phyloP scores from a whole-genome alignment of 2,888 invertebrate species.

The Chrysotoxum bicinctum region DNA sequence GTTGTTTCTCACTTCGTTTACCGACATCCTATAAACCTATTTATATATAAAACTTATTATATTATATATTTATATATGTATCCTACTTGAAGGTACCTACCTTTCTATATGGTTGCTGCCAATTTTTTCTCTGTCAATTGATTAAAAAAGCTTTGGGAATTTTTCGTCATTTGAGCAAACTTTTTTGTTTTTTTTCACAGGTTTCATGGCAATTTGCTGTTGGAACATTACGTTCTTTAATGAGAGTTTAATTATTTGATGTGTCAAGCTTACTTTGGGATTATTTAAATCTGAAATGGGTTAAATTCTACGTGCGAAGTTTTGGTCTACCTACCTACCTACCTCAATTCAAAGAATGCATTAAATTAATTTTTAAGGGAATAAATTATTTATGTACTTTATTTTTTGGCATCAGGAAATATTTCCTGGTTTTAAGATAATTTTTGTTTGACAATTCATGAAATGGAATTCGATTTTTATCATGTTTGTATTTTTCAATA shows the following conservation, averaged over 20 bases:
- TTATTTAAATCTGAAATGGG: constrained; percentile 16
- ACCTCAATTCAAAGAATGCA: neutral
- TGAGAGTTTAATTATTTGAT: constrained; percentile 61
- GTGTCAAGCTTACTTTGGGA: constrained; percentile 36
- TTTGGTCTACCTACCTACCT: neutral
- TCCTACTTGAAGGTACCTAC: neutral
- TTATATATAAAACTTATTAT: neutral
- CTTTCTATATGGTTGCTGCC: neutral
- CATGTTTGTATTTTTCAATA: too few relatives aligned
- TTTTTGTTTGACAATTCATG: neutral
- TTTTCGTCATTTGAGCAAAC: constrained; percentile 16
- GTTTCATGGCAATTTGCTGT: constrained; percentile 48
- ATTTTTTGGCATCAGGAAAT: neutral
- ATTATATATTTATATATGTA: neutral
- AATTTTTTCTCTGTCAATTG: neutral
- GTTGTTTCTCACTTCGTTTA: neutral
- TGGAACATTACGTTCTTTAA: constrained; percentile 51
- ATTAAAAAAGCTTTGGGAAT: neutral
- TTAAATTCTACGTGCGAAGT: neutral
- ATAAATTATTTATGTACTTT: neutral
- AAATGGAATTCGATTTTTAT: neutral
- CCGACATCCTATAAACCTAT: neutral
- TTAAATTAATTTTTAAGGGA: neutral
- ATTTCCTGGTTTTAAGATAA: neutral
- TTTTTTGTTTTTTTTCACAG: constrained; percentile 39